A percentile compares a stretch with the other conserved stretches of the same genome.
phyloP scores from a whole-genome alignment of 1,140 invertebrate genomes.

The Bilobella aurantiaca region DNA sequence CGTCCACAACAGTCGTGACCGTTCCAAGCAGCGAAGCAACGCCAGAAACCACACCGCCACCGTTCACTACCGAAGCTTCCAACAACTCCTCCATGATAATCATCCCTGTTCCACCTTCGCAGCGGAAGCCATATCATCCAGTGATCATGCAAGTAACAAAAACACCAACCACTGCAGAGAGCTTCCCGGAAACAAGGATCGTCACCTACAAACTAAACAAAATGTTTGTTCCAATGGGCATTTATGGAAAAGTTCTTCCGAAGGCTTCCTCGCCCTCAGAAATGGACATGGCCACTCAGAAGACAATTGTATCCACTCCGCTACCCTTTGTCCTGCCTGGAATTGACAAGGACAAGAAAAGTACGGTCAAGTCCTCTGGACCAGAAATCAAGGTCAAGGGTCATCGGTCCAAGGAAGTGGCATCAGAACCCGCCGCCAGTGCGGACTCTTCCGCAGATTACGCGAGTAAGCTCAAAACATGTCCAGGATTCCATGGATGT shows the following conservation, averaged over 20 bases:
- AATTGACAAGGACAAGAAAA: neutral
- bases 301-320: conserved; percentile 12
- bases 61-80: neutral
- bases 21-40: neutral
- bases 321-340: conserved; percentile 15
- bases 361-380: neutral
- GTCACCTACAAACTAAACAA: conserved; percentile 34
- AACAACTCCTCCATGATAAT: conserved; percentile 27
- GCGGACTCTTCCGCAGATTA: neutral
- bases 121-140: conserved; percentile 30
- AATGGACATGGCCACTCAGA: neutral
- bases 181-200: conserved; percentile 10
- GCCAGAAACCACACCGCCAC: neutral
- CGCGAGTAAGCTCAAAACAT: conserved; percentile 4
- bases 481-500: neutral
- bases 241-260: conserved; percentile 28
- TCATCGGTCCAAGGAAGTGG: conserved; percentile 16
- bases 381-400: conserved; percentile 26
- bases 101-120: conserved; percentile 29
- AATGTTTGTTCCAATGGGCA: conserved; percentile 35
- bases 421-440: neutral
- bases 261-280: conserved; percentile 9
- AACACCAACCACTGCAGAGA: conserved; percentile 12
- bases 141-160: conserved; percentile 33
- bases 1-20: neutral